Evolutionary conservation across 2,113 vertebrate species (phyloP).

Genomic region (Accipiter virgatus): DNA sequence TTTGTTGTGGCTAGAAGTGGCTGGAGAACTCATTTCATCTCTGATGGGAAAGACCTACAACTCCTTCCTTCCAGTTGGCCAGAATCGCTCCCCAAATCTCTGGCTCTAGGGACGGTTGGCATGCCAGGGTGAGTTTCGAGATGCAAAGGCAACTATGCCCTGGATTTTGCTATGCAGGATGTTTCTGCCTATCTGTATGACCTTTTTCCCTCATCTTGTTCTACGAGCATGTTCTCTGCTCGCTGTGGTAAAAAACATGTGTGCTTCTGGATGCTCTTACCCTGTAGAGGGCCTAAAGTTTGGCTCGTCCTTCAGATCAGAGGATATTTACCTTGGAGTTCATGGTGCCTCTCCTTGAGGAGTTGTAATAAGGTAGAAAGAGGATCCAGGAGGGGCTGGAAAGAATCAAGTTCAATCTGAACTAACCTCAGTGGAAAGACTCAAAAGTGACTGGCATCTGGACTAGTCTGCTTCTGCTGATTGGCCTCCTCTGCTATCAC

Average conservation of each 20-base stretch:
- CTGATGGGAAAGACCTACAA: constrained; percentile 68
- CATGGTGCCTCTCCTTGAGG: not conserved
- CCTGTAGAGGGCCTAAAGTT: not conserved
- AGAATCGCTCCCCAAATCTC: constrained; percentile 75
- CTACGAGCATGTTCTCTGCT: not conserved
- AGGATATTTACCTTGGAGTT: not conserved
- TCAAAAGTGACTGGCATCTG: not conserved
- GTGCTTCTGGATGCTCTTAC: not conserved
- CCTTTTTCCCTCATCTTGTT: not conserved
- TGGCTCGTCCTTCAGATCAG: not conserved
- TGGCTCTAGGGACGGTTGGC: constrained; percentile 83
- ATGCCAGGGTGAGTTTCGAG: constrained; percentile 84
- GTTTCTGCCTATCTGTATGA: not conserved
- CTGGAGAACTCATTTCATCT: constrained; percentile 83
- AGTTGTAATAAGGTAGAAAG: not conserved
- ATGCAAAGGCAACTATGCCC: not conserved
- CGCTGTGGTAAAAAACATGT: not conserved
- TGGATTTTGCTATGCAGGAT: not conserved
- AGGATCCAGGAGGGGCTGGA: not conserved
- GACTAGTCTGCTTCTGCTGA: not conserved
- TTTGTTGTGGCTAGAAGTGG: constrained; percentile 69
- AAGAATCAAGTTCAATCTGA: not conserved
- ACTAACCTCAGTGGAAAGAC: not conserved
- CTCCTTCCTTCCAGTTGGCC: constrained; percentile 78
- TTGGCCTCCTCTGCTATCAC: not conserved